Conservation (phyloP, 2,113 vertebrate species). For the Oreocharis arfaki region DNA sequence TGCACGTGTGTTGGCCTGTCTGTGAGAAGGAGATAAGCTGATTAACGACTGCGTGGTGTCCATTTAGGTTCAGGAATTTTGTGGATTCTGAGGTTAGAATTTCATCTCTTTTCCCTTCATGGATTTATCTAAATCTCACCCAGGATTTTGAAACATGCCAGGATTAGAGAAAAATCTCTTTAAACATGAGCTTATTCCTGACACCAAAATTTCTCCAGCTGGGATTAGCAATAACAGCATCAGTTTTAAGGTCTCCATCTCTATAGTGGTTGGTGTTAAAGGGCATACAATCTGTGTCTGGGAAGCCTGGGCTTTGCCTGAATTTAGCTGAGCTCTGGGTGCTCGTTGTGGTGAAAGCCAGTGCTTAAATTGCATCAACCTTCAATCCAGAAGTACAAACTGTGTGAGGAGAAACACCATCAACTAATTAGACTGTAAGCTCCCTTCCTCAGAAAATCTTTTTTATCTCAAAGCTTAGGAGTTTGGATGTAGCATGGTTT, state of each 20-base stretch:
- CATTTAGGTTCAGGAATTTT: not conserved
- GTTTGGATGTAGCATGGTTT: not conserved
- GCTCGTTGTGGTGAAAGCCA: not conserved
- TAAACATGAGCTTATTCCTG: slow-evolving; percentile 8
- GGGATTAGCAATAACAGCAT: not conserved
- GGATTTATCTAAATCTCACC: slow-evolving; percentile 36
- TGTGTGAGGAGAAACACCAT: not conserved
- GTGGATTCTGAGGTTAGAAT: not conserved
- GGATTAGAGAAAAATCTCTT: slow-evolving; percentile 10
- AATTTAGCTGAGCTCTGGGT: not conserved
- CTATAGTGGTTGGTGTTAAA: not conserved
- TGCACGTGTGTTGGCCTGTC: fast-evolving
- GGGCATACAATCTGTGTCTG: not conserved
- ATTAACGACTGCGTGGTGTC: fast-evolving
- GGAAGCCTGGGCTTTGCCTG: not conserved
- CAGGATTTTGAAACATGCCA: slow-evolving; percentile 7
- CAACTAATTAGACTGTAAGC: not conserved
- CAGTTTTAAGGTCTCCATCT: not conserved
- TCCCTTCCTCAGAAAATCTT: not conserved
- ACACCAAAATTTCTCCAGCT: not conserved
- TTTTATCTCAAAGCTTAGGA: not conserved
- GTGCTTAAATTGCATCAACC: not conserved
- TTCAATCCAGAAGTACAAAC: not conserved
- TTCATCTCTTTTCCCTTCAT: not conserved
- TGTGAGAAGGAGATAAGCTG: not conserved